Evolutionary conservation across 2,797 vertebrate species (phyloP).

Genomic region (Falco cherrug): DNA sequence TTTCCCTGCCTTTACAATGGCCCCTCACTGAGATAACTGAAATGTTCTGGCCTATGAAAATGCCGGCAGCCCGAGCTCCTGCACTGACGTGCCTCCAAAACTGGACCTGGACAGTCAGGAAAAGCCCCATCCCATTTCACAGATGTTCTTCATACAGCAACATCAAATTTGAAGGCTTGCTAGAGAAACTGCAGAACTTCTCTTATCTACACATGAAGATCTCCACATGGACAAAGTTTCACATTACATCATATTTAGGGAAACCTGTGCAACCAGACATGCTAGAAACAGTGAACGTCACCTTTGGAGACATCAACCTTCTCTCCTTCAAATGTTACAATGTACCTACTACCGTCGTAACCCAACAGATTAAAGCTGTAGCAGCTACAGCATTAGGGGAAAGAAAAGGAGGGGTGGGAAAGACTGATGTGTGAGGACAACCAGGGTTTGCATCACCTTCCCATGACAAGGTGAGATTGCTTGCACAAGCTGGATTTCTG

Average conservation of each 20-base stretch:
- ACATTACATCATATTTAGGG: background rate
- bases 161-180: background rate
- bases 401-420: background rate
- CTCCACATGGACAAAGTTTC: constrained; percentile 36
- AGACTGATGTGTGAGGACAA: background rate
- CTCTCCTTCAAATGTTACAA: background rate
- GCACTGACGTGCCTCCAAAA: background rate
- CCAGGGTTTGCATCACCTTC: background rate
- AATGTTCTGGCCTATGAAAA: background rate
- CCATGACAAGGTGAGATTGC: background rate
- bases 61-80: background rate
- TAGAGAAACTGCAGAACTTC: background rate
- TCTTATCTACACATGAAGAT: background rate
- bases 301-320: background rate
- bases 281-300: background rate
- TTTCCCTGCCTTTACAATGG: background rate
- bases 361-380: background rate
- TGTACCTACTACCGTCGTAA: fast-evolving
- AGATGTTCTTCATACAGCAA: background rate
- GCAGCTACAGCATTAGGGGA: background rate
- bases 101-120: background rate
- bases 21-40: background rate
- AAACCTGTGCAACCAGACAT: constrained; percentile 30
- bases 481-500: background rate
- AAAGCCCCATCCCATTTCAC: background rate